phyloP scores from a whole-genome alignment of 2,797 vertebrate species.

The Rhinoraja longicauda region DNA sequence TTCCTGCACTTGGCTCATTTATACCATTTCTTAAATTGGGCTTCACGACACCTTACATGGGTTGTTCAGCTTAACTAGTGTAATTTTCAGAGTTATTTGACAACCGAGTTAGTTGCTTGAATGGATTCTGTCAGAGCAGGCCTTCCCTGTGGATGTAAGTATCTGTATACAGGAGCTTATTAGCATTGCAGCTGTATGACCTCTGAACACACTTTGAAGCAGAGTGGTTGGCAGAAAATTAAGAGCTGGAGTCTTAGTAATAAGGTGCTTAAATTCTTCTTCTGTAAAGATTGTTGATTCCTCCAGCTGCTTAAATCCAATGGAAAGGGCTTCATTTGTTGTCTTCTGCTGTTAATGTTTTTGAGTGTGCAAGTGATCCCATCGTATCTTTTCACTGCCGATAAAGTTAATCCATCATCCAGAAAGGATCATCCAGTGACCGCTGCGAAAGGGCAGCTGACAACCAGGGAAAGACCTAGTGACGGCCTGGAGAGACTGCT shows the following conservation, averaged over 20 bases:
- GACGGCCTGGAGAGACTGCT: no score
- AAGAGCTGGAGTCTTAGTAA: not conserved
- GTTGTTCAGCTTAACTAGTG: not conserved
- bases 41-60: not conserved
- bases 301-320: not conserved
- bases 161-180: not conserved
- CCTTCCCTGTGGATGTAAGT: not conserved
- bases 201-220: not conserved
- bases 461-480: no score
- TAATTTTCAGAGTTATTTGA: not conserved
- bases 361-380: not conserved
- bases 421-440: no score
- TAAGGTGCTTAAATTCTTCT: not conserved
- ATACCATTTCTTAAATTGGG: constrained; percentile 8
- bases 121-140: not conserved
- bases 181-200: not conserved
- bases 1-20: not conserved
- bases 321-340: not conserved
- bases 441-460: no score
- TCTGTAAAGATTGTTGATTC: not conserved
- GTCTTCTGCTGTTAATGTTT: not conserved
- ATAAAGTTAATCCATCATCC: not conserved
- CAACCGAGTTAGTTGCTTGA: not conserved
- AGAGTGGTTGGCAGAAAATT: not conserved
- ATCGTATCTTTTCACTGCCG: not conserved